These are phyloP conservation scores for Melanotus villosus DNA, from an alignment of 2,888 invertebrate genomes.

Conservation along the genomic window DNA sequence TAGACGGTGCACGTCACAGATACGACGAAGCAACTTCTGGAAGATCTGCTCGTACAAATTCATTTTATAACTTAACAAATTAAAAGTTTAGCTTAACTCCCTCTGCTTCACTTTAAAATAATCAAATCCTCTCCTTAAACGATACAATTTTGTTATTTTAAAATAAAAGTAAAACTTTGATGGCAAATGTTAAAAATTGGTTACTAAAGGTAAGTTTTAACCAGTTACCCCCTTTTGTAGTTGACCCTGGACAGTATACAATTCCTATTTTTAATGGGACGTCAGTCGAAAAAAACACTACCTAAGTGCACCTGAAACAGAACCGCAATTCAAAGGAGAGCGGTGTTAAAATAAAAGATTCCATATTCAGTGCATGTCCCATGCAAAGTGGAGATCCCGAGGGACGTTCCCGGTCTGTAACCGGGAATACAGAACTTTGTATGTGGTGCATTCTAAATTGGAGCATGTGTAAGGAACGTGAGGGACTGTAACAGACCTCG, in stretches of 20 bases:
- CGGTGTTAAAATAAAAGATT: slow-evolving; percentile 39
- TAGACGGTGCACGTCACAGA: slow-evolving; percentile 50
- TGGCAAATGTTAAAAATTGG: too few species aligned
- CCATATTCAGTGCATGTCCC: slow-evolving; percentile 52
- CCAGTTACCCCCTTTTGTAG: too few species aligned
- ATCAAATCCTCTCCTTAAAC: not conserved
- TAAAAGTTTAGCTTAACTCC: slow-evolving; percentile 41
- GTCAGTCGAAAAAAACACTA: too few species aligned
- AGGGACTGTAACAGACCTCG: slow-evolving; percentile 27
- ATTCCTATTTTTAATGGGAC: too few species aligned
- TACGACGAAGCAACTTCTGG: slow-evolving; percentile 37
- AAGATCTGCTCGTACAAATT: slow-evolving; percentile 41
- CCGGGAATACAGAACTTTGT: slow-evolving; percentile 46
- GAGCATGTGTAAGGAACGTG: slow-evolving; percentile 40
- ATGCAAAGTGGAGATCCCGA: slow-evolving; percentile 57
- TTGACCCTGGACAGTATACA: too few species aligned
- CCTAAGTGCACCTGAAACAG: slow-evolving; percentile 12
- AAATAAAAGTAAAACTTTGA: too few species aligned
- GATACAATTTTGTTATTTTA: too few species aligned
- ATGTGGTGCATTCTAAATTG: slow-evolving; percentile 48
- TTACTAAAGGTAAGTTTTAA: too few species aligned
- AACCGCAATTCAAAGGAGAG: slow-evolving; percentile 14
- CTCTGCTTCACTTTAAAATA: not conserved
- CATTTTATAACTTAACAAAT: slow-evolving; percentile 46
- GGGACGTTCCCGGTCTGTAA: slow-evolving; percentile 52